phyloP scores from a whole-genome alignment of 2,797 vertebrate genomes.

The Acanthornis magna region DNA sequence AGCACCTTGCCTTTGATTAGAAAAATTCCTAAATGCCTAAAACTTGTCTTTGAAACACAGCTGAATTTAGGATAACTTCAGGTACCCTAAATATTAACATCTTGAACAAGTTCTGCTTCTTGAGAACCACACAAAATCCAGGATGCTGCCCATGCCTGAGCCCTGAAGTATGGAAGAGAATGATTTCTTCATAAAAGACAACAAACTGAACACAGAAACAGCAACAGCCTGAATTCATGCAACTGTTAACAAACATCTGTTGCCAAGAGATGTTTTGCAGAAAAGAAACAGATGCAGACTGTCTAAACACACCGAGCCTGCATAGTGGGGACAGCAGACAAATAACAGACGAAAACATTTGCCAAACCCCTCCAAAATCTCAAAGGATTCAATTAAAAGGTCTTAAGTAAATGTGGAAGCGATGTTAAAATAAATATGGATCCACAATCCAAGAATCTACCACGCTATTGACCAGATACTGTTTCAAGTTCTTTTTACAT shows the following conservation, averaged over 20 bases:
- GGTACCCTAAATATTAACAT: not conserved
- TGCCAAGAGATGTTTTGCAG: not conserved
- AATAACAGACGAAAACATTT: not conserved
- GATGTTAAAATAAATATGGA: not conserved
- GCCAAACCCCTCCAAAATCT: not conserved
- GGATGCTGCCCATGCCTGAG: not conserved
- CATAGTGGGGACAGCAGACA: not conserved
- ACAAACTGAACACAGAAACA: not conserved
- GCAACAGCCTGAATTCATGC: not conserved
- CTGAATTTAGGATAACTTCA: not conserved
- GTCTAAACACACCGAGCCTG: not conserved
- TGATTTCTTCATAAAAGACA: not conserved
- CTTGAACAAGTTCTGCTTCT: not conserved
- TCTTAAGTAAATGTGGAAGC: not conserved
- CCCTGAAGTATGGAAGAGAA: not conserved
- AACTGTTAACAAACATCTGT: conserved; percentile 8
- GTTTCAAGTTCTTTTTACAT: not conserved
- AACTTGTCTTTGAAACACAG: not conserved
- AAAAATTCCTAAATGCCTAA: not conserved
- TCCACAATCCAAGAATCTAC: not conserved
- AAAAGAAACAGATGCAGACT: not conserved
- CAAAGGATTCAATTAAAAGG: not conserved
- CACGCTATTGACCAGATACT: rapidly evolving
- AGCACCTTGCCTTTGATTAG: not conserved
- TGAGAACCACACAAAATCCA: not conserved